Percentiles rank a stretch among this genome's conserved stretches.
Evolutionary conservation across 2,113 vertebrate species (phyloP).

Genomic region (Onychostruthus taczanowskii): DNA sequence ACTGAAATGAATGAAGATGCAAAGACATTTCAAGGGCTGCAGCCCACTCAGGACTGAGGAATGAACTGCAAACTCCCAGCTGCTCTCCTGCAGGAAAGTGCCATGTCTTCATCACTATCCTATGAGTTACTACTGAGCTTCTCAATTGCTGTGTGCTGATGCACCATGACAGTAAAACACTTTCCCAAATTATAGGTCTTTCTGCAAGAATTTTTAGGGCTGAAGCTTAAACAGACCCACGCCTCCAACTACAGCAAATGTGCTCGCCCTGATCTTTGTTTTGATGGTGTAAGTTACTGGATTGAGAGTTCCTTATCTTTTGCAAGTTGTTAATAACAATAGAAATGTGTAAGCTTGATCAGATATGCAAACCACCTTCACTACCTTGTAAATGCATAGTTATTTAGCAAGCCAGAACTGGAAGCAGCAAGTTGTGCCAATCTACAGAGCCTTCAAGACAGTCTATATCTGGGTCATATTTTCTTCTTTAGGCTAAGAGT

Average conservation of each 20-base stretch:
- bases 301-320: neutral
- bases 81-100: neutral
- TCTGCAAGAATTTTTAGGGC: neutral
- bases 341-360: neutral
- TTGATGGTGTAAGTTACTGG: neutral
- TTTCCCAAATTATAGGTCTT: neutral
- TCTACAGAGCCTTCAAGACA: neutral
- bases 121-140: neutral
- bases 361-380: neutral
- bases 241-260: neutral
- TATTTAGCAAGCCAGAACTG: neutral
- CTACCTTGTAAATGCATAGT: neutral
- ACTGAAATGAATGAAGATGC: neutral
- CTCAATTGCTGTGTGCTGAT: neutral
- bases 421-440: neutral
- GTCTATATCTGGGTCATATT: neutral
- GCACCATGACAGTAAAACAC: neutral
- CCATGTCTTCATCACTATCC: rapidly evolving
- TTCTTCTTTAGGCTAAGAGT: neutral
- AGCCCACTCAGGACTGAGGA: neutral
- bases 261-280: neutral
- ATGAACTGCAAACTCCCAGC: neutral
- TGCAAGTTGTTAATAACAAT: neutral
- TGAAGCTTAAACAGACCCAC: neutral
- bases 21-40: neutral